These are phyloP conservation scores for Acanthurus leucopareius DNA, from an alignment of 2,797 vertebrate genomes.

Conservation along the genomic window DNA sequence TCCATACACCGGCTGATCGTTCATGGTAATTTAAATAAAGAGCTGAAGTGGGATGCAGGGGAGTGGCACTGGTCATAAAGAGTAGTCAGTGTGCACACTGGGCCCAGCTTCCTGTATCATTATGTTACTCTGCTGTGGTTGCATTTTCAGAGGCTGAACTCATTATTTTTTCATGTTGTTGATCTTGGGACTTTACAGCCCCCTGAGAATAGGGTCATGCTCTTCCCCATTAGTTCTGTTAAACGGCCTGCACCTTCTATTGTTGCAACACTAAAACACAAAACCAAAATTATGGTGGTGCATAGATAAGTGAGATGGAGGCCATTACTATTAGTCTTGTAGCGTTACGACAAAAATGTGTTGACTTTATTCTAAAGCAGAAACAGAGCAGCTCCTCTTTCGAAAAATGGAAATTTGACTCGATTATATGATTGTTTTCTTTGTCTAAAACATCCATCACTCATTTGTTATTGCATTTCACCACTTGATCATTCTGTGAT, in stretches of 20 bases:
- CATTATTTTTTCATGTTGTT: constrained; percentile 78
- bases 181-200: constrained; percentile 66
- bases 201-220: constrained; percentile 63
- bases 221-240: constrained; percentile 67
- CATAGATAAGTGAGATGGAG: constrained; percentile 23
- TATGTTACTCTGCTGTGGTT: constrained; percentile 61
- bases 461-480: constrained; percentile 27
- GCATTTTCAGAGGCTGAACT: constrained; percentile 61
- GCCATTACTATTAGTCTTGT: background rate
- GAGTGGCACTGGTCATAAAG: constrained; percentile 29
- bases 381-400: background rate
- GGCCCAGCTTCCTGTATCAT: constrained; percentile 53
- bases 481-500: constrained; percentile 34
- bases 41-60: constrained; percentile 11
- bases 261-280: constrained; percentile 23
- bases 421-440: constrained; percentile 9
- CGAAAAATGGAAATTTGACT: constrained; percentile 28
- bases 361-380: constrained; percentile 14
- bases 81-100: constrained; percentile 28
- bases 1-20: constrained; percentile 30
- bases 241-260: constrained; percentile 41
- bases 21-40: constrained; percentile 34
- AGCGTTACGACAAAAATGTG: background rate
- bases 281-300: constrained; percentile 10
- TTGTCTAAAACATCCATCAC: constrained; percentile 36